phyloP scores from a whole-genome alignment of 2,888 invertebrate genomes.

The Hypomecis atomaria region DNA sequence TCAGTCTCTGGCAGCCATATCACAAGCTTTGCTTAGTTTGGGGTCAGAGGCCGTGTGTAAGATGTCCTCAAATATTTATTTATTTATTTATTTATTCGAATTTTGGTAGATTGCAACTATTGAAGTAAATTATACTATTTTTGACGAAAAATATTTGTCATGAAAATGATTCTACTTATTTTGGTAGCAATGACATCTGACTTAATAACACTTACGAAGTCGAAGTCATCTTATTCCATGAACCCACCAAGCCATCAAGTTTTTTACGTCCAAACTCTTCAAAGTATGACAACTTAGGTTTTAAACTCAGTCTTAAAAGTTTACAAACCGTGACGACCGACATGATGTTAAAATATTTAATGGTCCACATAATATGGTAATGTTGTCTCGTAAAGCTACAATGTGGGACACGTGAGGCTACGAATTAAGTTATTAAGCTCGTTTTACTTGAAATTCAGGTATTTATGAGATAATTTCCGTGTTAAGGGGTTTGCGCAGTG shows the following conservation, averaged over 20 bases:
- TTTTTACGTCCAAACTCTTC: constrained; percentile 30
- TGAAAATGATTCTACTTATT: too few species aligned
- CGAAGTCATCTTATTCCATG: not conserved
- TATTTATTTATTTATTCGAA: too few species aligned
- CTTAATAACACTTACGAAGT: too few species aligned
- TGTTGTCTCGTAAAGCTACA: constrained; percentile 53
- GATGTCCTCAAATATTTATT: too few species aligned
- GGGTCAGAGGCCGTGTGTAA: too few species aligned
- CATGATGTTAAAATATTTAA: constrained; percentile 58
- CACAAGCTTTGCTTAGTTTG: too few species aligned
- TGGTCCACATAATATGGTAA: constrained; percentile 54
- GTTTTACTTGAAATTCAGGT: constrained; percentile 30
- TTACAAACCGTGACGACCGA: constrained; percentile 50
- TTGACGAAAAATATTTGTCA: too few species aligned
- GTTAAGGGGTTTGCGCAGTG: constrained; percentile 4
- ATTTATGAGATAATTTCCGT: constrained; percentile 29
- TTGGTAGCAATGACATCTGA: too few species aligned
- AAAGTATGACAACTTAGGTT: constrained; percentile 33
- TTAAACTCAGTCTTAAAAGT: constrained; percentile 43
- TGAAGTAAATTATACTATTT: too few species aligned
- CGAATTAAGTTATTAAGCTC: constrained; percentile 37
- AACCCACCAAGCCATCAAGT: constrained; percentile 3
- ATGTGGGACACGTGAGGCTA: constrained; percentile 44
- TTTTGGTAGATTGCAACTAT: too few species aligned
- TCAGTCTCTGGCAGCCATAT: too few species aligned